phyloP scores from a whole-genome alignment of 1,140 invertebrate species.

The Temnothorax nylanderi region DNA sequence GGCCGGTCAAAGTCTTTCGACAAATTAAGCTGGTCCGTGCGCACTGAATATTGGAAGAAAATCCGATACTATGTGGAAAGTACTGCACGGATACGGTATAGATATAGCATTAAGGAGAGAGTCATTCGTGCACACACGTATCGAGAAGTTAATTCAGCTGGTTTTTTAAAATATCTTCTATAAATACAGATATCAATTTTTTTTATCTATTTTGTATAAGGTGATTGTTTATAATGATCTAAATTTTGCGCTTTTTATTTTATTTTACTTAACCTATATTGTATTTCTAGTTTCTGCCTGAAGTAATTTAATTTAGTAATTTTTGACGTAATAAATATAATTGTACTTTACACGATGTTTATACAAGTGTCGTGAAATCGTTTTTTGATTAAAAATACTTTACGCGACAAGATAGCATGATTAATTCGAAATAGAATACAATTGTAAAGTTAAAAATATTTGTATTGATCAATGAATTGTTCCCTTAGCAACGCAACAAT shows the following conservation, averaged over 20 bases:
- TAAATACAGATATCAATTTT: not conserved
- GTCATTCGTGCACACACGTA: constrained; percentile 2
- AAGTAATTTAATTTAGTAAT: not conserved
- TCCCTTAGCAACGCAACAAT: constrained; percentile 8
- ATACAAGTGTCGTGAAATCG: not conserved
- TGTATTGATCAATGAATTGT: constrained; percentile 28
- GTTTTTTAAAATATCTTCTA: not conserved
- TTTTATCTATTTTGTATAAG: not conserved
- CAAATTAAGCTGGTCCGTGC: constrained; percentile 42
- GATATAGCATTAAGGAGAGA: not conserved
- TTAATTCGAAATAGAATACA: not conserved
- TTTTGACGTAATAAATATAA: not conserved
- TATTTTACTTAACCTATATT: not conserved
- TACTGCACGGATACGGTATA: not conserved
- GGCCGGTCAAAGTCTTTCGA: constrained; percentile 53
- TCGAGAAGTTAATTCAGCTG: not conserved
- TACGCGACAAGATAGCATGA: not conserved
- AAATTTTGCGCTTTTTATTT: not conserved
- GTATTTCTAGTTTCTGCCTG: not conserved
- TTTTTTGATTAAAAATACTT: constrained; percentile 5
- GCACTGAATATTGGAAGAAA: constrained; percentile 56
- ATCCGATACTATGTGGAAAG: constrained; percentile 44
- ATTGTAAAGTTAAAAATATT: constrained; percentile 16
- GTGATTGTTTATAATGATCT: not conserved
- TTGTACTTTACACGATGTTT: not conserved